Conservation (phyloP, 2,888 invertebrate genomes). For the Athalia circularis region DNA sequence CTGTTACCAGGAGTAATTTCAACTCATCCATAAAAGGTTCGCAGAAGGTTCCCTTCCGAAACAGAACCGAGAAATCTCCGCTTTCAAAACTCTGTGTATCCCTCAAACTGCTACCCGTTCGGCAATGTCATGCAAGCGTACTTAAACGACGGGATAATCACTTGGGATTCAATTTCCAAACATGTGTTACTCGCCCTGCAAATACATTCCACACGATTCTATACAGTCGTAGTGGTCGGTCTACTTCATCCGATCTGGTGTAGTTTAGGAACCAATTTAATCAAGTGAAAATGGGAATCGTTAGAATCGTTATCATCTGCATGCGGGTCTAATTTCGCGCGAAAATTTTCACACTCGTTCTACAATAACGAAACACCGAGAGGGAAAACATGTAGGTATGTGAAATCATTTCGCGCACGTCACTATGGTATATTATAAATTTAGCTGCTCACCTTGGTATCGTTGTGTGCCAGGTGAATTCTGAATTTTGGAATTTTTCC, state of each 20-base stretch:
- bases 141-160: background rate
- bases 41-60: background rate
- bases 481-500: conserved; percentile 83
- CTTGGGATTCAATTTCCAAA: background rate
- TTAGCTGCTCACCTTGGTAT: conserved; percentile 85
- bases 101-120: background rate
- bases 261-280: too few relatives aligned
- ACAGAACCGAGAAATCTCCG: background rate
- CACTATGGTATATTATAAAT: background rate
- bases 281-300: too few relatives aligned
- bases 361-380: too few relatives aligned
- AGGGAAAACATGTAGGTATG: too few relatives aligned
- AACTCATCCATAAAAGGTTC: conserved; percentile 33
- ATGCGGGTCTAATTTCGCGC: too few relatives aligned
- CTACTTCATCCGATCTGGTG: too few relatives aligned
- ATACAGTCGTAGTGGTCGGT: too few relatives aligned
- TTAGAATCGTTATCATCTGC: too few relatives aligned
- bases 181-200: background rate
- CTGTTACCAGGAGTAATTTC: conserved; percentile 36
- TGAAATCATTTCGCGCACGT: background rate
- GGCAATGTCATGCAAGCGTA: too few relatives aligned
- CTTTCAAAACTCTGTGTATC: conserved; percentile 25
- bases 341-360: too few relatives aligned
- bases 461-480: conserved; percentile 86
- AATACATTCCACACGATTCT: too few relatives aligned